Conservation (phyloP, 2,888 invertebrate species). For the Volucella bombylans region DNA sequence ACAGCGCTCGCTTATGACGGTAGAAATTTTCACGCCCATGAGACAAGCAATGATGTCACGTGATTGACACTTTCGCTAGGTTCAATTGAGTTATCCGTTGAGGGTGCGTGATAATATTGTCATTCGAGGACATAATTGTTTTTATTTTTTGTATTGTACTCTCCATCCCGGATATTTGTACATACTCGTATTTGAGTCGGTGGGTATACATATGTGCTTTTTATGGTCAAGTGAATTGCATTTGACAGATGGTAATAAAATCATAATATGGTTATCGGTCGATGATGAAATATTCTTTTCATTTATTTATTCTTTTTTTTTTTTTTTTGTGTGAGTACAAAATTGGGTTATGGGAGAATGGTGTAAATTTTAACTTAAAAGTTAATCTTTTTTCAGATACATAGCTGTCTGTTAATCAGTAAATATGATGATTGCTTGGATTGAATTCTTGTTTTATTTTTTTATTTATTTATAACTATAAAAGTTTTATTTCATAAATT, state of each 20-base stretch:
- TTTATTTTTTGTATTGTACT: neutral
- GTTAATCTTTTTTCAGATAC: too few species aligned
- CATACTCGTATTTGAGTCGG: too few species aligned
- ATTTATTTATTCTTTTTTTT: too few species aligned
- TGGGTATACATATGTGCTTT: neutral
- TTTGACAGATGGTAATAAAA: conserved; percentile 10
- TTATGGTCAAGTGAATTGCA: conserved; percentile 2
- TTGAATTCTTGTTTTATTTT: too few species aligned
- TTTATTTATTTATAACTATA: too few species aligned
- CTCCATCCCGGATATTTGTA: too few species aligned
- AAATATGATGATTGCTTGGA: too few species aligned
- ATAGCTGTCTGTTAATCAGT: too few species aligned
- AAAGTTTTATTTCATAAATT: too few species aligned
- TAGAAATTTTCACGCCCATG: conserved; percentile 50
- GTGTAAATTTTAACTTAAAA: too few species aligned
- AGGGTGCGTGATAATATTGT: conserved; percentile 16
- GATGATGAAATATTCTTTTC: neutral
- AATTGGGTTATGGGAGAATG: too few species aligned
- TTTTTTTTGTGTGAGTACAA: too few species aligned
- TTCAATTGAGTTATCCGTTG: conserved; percentile 64
- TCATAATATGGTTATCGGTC: conserved; percentile 7
- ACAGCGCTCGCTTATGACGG: conserved; percentile 5
- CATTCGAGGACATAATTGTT: conserved; percentile 13
- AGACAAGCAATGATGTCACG: conserved; percentile 63
- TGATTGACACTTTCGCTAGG: conserved; percentile 56